phyloP scores from a whole-genome alignment of 1,140 invertebrate genomes.

The Meloidogyne exigua region DNA sequence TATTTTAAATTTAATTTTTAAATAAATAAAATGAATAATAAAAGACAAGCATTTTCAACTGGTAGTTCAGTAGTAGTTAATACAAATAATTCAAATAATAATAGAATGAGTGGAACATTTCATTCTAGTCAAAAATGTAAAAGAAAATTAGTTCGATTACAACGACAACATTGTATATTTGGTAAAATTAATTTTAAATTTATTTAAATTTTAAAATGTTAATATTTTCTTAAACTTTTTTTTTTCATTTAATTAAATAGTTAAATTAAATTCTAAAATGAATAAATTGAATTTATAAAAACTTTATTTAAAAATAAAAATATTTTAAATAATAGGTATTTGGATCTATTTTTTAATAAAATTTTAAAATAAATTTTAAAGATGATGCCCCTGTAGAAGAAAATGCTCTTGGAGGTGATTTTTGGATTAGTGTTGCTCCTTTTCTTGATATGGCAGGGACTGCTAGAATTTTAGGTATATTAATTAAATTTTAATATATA shows the following conservation, averaged over 20 bases:
- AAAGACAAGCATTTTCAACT: conserved; percentile 1
- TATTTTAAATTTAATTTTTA: no score
- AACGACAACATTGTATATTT: conserved; percentile 19
- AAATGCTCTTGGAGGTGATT: conserved; percentile 5
- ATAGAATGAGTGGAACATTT: not conserved
- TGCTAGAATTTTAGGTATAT: conserved; percentile 31
- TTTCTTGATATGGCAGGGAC: conserved; percentile 36
- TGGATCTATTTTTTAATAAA: no score
- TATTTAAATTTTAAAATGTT: not conserved
- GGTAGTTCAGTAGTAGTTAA: not conserved
- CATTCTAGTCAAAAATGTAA: conserved; percentile 11
- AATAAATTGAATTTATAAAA: not conserved
- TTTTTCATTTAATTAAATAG: not conserved
- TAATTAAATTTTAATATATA: conserved; percentile 14
- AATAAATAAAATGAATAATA: not conserved
- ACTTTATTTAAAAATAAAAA: not conserved
- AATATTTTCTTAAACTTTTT: not conserved
- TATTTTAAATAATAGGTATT: no score
- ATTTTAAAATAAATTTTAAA: not conserved
- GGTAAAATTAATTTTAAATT: not conserved
- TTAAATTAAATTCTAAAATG: no score
- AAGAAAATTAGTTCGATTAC: conserved; percentile 22
- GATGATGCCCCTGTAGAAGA: not conserved
- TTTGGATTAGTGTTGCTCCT: conserved; percentile 37
- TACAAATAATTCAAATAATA: not conserved